Evolutionary conservation across 2,113 vertebrate genomes (phyloP), one percentile per base, ranked within the genome.

Genomic region (Typhlomys cinereus): DNA sequence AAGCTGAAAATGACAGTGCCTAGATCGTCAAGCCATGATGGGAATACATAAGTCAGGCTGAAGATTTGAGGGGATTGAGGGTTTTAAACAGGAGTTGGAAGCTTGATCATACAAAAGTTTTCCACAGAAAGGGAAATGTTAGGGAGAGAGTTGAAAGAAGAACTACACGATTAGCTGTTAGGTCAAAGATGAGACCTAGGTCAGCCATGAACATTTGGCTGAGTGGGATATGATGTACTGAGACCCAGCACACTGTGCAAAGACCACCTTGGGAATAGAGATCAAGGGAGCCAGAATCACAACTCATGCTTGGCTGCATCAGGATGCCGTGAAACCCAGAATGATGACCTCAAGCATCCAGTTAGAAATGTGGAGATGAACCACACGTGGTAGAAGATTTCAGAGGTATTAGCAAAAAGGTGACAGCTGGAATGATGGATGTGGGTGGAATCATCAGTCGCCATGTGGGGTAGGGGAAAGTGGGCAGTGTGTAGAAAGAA

Each of bases 11-110:
- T 1, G 23, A 27, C 11, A 6, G 36, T 0, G 0, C 50, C 31
- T 69, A 7, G 14, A 41, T 50, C 69, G 50, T 59, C 73, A 41
- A 88, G 8, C 31, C 21, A 1, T 0, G 1, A 17, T n/a, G 25
- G 54, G 79, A 57, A 81, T 78, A 82, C 31, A 85, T 0, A 13
- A 73, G n/a, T 59, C 46, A 14, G 2, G n/a, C 9, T 36, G 67
- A 74, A 79, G 89, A 92, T 82, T 64, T 74, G 44, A 9, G 21
- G 75, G 17, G 86, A 93, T 70, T n/a, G 69, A 81, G 31, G 44
- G 88, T 59, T 78, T 69, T n/a, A 70, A 62, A 7, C 44, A 23
- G 31, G n/a, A 48, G 52, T 27, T 11, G 8, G 48, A 54, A 46
- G 78, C 34, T 41, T 34, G 18, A 90, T 85, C 18, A 44, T 69